Conservation (phyloP, 2,797 vertebrate species). For the Scleropages formosus region DNA sequence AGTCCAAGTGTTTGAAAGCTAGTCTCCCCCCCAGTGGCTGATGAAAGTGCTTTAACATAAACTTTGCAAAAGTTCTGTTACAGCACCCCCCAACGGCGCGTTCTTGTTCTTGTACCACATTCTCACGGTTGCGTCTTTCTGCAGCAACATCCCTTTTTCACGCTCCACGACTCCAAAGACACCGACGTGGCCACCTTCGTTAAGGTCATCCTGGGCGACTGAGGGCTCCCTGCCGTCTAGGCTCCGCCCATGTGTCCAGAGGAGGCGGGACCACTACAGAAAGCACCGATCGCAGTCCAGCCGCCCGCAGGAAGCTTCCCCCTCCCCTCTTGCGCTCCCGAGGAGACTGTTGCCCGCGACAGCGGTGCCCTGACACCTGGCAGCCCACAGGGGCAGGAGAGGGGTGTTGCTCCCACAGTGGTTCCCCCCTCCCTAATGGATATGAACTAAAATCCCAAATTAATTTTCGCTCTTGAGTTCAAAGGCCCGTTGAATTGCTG, state of each 20-base stretch:
- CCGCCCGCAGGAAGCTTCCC: conserved; percentile 41
- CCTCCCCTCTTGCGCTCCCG: conserved; percentile 19
- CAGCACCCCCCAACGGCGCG: neutral
- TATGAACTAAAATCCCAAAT: neutral
- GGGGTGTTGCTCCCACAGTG: neutral
- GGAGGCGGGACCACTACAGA: conserved; percentile 46
- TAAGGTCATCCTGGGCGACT: conserved; percentile 88
- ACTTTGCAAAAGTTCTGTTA: neutral
- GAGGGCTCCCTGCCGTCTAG: conserved; percentile 48
- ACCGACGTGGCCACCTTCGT: conserved; percentile 96
- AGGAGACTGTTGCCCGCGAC: neutral
- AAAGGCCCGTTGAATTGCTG: neutral
- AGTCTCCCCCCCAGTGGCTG: neutral
- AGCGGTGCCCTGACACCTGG: neutral
- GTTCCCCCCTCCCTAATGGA: conserved; percentile 8
- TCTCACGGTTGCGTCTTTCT: conserved; percentile 22
- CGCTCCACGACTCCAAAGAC: conserved; percentile 89
- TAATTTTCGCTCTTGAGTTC: conserved; percentile 14
- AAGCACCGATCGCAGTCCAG: conserved; percentile 48
- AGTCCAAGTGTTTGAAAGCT: conserved; percentile 18
- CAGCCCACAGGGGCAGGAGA: conserved; percentile 35
- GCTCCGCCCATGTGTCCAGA: conserved; percentile 38
- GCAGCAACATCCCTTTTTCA: conserved; percentile 94
- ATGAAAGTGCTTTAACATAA: conserved; percentile 61
- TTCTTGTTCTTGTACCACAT: neutral